Evolutionary conservation across 2,888 invertebrate species (phyloP).

Genomic region (Rhaphigaster nebulosa): DNA sequence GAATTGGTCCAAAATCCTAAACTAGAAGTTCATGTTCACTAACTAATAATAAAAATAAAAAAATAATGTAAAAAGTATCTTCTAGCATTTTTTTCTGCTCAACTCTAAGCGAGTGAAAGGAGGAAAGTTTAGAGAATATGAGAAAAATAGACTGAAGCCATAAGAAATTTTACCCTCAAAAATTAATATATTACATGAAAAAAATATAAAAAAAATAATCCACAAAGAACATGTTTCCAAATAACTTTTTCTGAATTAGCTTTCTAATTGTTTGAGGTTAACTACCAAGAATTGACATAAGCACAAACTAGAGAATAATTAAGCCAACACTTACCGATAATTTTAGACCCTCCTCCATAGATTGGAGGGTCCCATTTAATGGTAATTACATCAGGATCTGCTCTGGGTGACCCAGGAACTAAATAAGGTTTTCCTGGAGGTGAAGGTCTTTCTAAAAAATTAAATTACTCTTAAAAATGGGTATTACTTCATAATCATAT

Average conservation of each 20-base stretch:
- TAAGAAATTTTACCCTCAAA: no score
- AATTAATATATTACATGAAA: no score
- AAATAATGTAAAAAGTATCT: no score
- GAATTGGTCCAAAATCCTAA: no score
- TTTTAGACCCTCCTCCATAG: conserved; percentile 89
- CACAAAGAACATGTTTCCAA: neutral
- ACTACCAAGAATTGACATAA: neutral
- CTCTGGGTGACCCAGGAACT: conserved; percentile 78
- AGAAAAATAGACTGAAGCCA: no score
- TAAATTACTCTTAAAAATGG: neutral
- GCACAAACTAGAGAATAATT: neutral
- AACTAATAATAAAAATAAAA: no score
- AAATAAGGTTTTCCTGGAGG: conserved; percentile 88
- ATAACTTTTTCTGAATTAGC: neutral
- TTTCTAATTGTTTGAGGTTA: neutral
- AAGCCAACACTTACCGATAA: conserved; percentile 71
- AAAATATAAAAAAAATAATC: no score
- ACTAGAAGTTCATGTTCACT: no score
- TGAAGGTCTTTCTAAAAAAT: conserved; percentile 79
- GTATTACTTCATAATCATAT: neutral
- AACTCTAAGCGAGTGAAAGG: no score
- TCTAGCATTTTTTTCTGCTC: no score
- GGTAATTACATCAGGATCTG: conserved; percentile 85
- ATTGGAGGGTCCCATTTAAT: conserved; percentile 86
- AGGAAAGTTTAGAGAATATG: no score